A percentile compares a stretch with the other conserved stretches of the same genome.
Evolutionary conservation across 2,888 invertebrate genomes (phyloP).

Genomic region (Drosophila borborema): DNA sequence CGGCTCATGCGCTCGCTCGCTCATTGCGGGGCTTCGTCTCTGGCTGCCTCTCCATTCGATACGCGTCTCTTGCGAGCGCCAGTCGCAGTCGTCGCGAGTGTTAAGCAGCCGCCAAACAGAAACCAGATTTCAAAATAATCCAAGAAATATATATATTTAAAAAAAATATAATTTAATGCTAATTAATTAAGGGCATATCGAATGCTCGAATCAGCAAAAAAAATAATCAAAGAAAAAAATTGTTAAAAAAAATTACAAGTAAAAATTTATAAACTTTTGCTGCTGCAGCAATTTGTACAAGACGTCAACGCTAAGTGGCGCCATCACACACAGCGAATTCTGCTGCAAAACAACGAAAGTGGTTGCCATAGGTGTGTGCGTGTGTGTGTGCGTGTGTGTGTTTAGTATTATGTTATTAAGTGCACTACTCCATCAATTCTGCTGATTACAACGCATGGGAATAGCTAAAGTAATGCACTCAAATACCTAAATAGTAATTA

Average conservation of each 20-base stretch:
- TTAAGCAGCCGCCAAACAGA: conserved; percentile 23
- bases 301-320: conserved; percentile 27
- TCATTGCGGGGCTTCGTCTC: conserved; percentile 57
- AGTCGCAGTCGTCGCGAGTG: conserved; percentile 65
- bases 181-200: conserved; percentile 46
- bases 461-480: conserved; percentile 29
- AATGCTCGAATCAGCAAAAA: conserved; percentile 20
- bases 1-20: conserved; percentile 45
- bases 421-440: conserved; percentile 51
- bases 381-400: neutral
- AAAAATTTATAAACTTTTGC: conserved; percentile 21
- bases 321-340: conserved; percentile 18
- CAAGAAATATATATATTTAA: neutral
- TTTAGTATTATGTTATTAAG: conserved; percentile 44
- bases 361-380: conserved; percentile 10
- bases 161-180: conserved; percentile 28
- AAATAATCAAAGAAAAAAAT: neutral
- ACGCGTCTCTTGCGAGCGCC: conserved; percentile 72
- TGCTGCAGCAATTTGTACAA: conserved; percentile 11
- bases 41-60: conserved; percentile 66
- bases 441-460: conserved; percentile 35
- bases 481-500: conserved; percentile 6
- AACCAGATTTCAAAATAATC: conserved; percentile 49
- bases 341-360: conserved; percentile 52
- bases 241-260: neutral